phyloP scores from a whole-genome alignment of 2,113 vertebrate species.

The Melierax canorus region DNA sequence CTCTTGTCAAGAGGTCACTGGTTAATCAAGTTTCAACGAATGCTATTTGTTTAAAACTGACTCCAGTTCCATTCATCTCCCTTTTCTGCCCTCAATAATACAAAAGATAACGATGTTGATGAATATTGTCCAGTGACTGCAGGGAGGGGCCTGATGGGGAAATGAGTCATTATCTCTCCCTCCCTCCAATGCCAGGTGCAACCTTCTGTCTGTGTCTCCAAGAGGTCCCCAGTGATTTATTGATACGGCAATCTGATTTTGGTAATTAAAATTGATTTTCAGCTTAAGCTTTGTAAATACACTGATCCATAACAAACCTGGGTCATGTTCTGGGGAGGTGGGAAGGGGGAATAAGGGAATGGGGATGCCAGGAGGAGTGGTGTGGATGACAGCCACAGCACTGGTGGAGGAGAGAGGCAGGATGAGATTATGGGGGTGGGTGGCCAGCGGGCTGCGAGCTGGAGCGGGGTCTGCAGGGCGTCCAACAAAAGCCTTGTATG shows the following conservation, averaged over 20 bases:
- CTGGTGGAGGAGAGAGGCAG: background rate
- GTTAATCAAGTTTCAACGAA: conserved; percentile 53
- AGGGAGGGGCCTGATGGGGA: background rate
- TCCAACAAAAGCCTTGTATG: background rate
- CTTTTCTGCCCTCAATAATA: conserved; percentile 8
- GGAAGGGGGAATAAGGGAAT: background rate
- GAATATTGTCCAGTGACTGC: conserved; percentile 8
- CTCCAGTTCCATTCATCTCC: background rate
- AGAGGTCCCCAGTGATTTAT: conserved; percentile 48
- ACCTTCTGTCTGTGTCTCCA: conserved; percentile 2
- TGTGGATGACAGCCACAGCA: background rate
- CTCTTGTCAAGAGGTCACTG: background rate
- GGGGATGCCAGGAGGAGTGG: background rate
- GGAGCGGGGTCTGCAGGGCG: background rate
- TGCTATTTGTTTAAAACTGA: background rate
- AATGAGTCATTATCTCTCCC: conserved; percentile 43
- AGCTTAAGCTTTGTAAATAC: conserved; percentile 65
- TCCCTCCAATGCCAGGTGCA: conserved; percentile 44
- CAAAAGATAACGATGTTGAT: conserved; percentile 25
- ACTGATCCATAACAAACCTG: conserved; percentile 35
- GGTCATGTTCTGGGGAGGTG: conserved; percentile 15
- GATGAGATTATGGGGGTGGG: background rate
- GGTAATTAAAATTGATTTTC: conserved; percentile 81
- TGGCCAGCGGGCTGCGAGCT: fast-evolving
- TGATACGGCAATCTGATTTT: conserved; percentile 62